Percentiles rank a stretch among this genome's conserved stretches.
These are phyloP conservation scores for Phalacrocorax aristotelis DNA, from an alignment of 2,113 vertebrate species.

Conservation along the genomic window DNA sequence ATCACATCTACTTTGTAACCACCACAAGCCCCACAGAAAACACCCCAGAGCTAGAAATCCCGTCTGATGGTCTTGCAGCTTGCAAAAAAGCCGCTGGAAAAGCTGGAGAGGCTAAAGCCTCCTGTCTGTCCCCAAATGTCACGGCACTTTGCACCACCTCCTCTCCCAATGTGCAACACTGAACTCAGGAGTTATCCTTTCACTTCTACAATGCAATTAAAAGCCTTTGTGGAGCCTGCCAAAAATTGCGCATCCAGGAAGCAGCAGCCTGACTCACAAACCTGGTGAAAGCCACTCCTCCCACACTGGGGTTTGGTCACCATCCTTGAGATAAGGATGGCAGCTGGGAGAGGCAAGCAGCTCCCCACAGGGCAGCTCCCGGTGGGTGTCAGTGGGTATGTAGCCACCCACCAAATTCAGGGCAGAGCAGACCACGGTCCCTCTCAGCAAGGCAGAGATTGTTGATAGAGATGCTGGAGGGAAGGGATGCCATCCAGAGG, in stretches of 20 bases:
- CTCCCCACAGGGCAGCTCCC: not conserved
- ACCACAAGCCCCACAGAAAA: not conserved
- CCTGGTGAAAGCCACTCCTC: fast-evolving
- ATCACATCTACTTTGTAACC: not conserved
- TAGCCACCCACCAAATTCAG: not conserved
- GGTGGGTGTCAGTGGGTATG: not conserved
- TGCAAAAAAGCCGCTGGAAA: not conserved
- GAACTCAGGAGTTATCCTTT: not conserved
- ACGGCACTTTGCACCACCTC: not conserved
- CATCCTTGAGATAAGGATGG: not conserved
- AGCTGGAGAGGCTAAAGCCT: not conserved
- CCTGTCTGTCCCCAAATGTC: fast-evolving
- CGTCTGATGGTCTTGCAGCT: not conserved
- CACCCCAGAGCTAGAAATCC: not conserved
- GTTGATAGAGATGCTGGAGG: not conserved
- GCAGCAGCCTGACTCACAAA: not conserved
- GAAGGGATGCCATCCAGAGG: not conserved
- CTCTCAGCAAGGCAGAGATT: not conserved
- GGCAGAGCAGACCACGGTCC: not conserved
- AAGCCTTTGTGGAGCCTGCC: not conserved
- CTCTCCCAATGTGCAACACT: fast-evolving
- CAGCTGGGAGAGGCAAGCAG: not conserved
- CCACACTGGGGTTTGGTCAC: not conserved
- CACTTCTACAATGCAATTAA: not conserved
- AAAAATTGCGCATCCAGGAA: not conserved